Evolutionary conservation across 2,888 invertebrate genomes (phyloP), one percentile per base, ranked within the genome.

Genomic region (Zeuzera pyrina): DNA sequence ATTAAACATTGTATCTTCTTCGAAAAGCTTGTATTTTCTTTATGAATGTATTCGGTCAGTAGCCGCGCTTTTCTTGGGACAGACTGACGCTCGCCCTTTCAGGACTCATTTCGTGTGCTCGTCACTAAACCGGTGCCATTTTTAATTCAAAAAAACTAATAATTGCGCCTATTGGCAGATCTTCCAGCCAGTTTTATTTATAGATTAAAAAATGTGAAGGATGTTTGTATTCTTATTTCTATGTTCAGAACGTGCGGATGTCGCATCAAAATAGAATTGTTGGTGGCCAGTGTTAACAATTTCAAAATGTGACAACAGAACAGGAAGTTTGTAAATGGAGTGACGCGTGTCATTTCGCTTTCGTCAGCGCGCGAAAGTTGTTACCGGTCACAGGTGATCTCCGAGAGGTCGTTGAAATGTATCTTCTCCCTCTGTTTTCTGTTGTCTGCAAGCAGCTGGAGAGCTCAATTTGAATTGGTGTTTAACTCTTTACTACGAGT

Each of bases 61-160:
- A 54, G 54, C 53, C 71, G 69, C 55, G 64, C 35, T 55, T 46
- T 57, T 57, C 49, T 57, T 62, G 64, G 48, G 56, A 51, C 46
- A 49, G 62, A 51, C 65, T 67, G 70, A 70, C 72, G 54, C 41
- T 33, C 36, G 39, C 42, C 43, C 41, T 57, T 52, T 53, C 72
- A 61, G 76, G 76, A 70, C 74, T 73, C 69, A 33, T 39, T 36
- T 41, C 47, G 43, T 41, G 74, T 42, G 73, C 74, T 74, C 68
- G 61, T 49, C 35, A 39, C 41, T 43, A 37, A 38, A 42, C 53
- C 59, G 73, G 73, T 74, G 43, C 43, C 36, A 36, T 43, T 33
- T 38, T 44, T 31, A 30, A 33, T 4, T 22, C 11, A 3, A 14
- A 15, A 31, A 29, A 21, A 26, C 19, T 19, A 19, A 19, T 19